Conservation (phyloP, 2,797 vertebrate genomes). For the Pangasius sanitwongsei region DNA sequence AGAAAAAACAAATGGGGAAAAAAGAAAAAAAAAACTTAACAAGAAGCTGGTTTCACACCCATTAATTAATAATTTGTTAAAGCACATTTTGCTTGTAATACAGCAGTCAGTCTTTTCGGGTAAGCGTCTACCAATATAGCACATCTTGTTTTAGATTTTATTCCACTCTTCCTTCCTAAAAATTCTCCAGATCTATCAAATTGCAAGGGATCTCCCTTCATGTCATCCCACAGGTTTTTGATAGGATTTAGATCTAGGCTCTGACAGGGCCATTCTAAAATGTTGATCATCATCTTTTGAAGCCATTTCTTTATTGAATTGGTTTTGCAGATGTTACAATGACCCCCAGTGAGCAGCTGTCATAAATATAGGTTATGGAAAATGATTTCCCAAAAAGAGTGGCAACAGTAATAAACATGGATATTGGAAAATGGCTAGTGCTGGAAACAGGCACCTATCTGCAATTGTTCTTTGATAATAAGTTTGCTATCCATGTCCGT, state of each 20-base stretch:
- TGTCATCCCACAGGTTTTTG: neutral
- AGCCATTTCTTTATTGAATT: neutral
- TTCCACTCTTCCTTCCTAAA: neutral
- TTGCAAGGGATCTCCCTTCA: neutral
- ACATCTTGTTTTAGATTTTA: neutral
- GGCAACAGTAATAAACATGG: neutral
- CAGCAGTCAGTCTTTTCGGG: too few species aligned
- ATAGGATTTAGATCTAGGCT: neutral
- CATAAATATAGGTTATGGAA: constrained; percentile 6
- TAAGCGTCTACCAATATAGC: too few species aligned
- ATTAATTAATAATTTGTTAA: too few species aligned
- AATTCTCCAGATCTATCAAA: too few species aligned
- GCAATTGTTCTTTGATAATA: constrained; percentile 14
- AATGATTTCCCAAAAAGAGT: neutral
- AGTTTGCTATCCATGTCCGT: neutral
- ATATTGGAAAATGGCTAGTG: neutral
- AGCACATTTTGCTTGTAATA: too few species aligned
- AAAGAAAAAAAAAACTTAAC: neutral
- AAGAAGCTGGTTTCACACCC: too few species aligned
- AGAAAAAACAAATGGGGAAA: neutral
- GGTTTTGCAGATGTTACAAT: neutral
- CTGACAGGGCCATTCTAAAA: too few species aligned
- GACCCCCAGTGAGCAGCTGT: neutral
- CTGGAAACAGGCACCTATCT: neutral
- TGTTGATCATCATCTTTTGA: neutral